Base-by-base conservation (phyloP, 2,797 vertebrate species). In the Pelochelys cantorii region DNA sequence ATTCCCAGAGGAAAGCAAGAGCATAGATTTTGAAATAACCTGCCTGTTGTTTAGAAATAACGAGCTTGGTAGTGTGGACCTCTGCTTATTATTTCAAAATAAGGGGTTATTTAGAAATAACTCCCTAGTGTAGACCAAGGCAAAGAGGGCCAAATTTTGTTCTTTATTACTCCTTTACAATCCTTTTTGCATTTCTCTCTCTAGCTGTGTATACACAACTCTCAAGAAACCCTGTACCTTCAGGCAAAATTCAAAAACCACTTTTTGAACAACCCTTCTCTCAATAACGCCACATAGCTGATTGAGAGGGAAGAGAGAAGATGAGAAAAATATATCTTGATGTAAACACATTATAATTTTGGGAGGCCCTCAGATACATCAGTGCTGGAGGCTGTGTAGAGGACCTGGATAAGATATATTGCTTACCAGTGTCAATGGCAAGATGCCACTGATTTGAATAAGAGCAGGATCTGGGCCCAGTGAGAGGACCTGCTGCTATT, bases 361-460 rank as follows among this genome's bases (percentile, higher is more conserved):
- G 2, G 22, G 53, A 79, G 4, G 7, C 4, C 48, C 3, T 14
- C 2, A 1, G 54, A 2, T 1, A 4, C 29, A 3, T 53, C 23
- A 84, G 2, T 22, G 11, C 62, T 0, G 20, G 6, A 54, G 7
- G 5, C 25, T 71, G 14, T 0, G 48, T 75, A 27, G 48, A 48
- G 71, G 7, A 48, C 25, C 74, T 29, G 52, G 11, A 54, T n/a
- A 23, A 23, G 11, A 23, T 71, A 71, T 37, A 71, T 71, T 37
- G 34, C 68, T n/a, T 71, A 18, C 37, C n/a, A 34, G n/a, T 5
- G 5, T 18, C 0, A 13, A 2, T 9, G 10, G 23, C n/a, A 48
- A 34, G 62, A n/a, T 1, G 3, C 3, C 23, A 2, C 0, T 3
- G 29, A 81, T 54, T 54, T 89, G 0, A 0, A 4, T 1, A 4